A percentile compares a stretch with the other conserved stretches of the same genome.
Evolutionary conservation across 2,113 vertebrate genomes (phyloP).

Genomic region (Oryzias javanicus): DNA sequence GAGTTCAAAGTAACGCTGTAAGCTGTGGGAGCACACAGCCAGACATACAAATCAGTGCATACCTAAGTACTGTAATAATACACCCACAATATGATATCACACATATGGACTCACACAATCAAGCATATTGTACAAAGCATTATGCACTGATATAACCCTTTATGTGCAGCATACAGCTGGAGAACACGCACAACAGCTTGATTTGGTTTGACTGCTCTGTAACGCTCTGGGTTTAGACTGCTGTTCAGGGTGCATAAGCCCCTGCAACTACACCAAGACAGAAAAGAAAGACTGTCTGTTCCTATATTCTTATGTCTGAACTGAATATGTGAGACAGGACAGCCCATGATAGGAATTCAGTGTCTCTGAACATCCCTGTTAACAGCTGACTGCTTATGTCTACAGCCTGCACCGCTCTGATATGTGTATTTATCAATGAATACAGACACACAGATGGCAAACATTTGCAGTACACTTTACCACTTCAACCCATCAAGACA

Average conservation of each 20-base stretch:
- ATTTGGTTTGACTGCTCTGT: conserved; percentile 56
- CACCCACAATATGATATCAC: background rate
- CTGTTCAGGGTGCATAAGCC: conserved; percentile 55
- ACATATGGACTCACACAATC: background rate
- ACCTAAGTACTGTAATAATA: conserved; percentile 1
- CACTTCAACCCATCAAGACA: background rate
- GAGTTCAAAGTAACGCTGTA: background rate
- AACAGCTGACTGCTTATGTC: conserved; percentile 29
- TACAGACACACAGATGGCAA: background rate
- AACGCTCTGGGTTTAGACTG: conserved; percentile 52
- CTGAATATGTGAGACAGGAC: conserved; percentile 35
- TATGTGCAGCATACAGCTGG: conserved; percentile 33
- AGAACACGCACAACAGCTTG: conserved; percentile 22
- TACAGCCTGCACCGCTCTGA: background rate
- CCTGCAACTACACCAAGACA: conserved; percentile 48
- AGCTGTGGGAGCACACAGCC: background rate
- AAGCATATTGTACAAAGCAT: conserved; percentile 14
- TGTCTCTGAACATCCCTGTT: conserved; percentile 11
- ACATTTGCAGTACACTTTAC: background rate
- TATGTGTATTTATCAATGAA: conserved; percentile 1
- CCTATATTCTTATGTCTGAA: conserved; percentile 48
- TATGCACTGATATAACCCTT: conserved; percentile 20
- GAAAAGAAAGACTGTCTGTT: conserved; percentile 58
- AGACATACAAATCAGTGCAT: background rate
- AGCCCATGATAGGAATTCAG: conserved; percentile 6